Base-by-base conservation (phyloP, 2,888 invertebrate genomes). In the Gastracanthus pulcherrimus region DNA sequence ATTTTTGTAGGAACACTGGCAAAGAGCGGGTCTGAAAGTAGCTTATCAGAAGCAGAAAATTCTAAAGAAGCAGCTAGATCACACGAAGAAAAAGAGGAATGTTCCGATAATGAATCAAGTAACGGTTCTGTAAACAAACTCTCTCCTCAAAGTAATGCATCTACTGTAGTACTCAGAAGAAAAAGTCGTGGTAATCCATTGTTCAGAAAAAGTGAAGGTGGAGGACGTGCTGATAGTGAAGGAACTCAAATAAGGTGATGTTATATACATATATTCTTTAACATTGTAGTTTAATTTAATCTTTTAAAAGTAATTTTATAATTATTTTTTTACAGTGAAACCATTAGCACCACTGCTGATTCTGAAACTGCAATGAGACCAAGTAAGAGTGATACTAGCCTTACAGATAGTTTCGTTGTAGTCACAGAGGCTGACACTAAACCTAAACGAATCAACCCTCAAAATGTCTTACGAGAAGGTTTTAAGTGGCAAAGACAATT, bases 401-500 rank as follows among this genome's bases (percentile, higher is more conserved):
- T 98, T 23, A 97, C 97, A 0, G 97, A 98, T 90, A 97, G 97
- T 31, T 98, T 98, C 92, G 97, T 97, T 2, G 94, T 98, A 85
- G 94, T 98, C 16, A 93, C 94, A 0, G 94, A 95, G 84, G 93
- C 93, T 87, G 94, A 89, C 89, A 92, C 91, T 87, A 94, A 89
- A 80, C 88, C 90, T 31, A 89, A 87, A 31, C 89, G 85, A 82
- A 88, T 90, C 7, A 92, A 92, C 84, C 91, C 91, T 7, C 92
- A 91, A 82, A 93, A 92, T 86, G 86, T 92, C 58, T 86, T 93
- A 34, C 89, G 92, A 83, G 92, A 93, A 78, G 93, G 97, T 72
- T 96, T 97, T 90, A 95, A 95, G 87, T 99, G 99, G 99, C 95
- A 96, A 91, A 94, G 98, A 80, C 98, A 98, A 89, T 93, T 99